Evolutionary conservation across 2,113 vertebrate genomes (phyloP), one percentile per base, ranked within the genome.

Genomic region (Brachyhypopomus gauderio): DNA sequence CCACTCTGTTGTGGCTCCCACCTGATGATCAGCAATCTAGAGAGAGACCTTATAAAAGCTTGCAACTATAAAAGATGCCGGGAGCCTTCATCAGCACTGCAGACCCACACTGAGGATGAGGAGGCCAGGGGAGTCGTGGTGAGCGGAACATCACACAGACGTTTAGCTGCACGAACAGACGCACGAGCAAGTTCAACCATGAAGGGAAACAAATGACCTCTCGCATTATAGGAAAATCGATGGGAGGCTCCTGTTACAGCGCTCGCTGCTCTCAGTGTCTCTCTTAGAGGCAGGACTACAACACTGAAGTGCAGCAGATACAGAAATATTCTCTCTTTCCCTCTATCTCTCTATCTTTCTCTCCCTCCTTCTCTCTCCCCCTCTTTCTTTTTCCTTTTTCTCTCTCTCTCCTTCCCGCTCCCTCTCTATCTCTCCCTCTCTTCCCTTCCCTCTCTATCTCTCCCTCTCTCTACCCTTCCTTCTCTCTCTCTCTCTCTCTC

Each of bases 291-390:
- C 27, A 9, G 27, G 66, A 66, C 7, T 20, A 45, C 34, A 36
- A n/a, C 22, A 16, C 8, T 30, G 17, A 77, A 52, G 23, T 63
- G 36, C 5, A 64, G 16, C 5, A 16, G 25, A 2, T 59, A 25
- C 5, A 41, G 30, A 23, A 23, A 3, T 1, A 60, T 16, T 3
- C 12, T 9, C 36, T 22, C 78, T 75, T 56, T 80, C 38, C 62
- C 59, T 5, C 3, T 81, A 84, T 88, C 71, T 79, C 20, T 75
- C 41, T 52, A 14, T 55, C 22, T 23, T 25, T 11, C 70, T 2
- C 5, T 52, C 8, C 56, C 23, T 58, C 45, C 8, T 41, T 48
- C 41, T 22, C n/a, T 56, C 8, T 55, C 5, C 22, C 22, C 45
- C 71, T n/a, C n/a, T n/a, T n/a, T n/a, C n/a, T n/a, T n/a, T n/a